Evolutionary conservation across 2,113 vertebrate genomes (phyloP), one percentile per base, ranked within the genome.

Genomic region (Coryphaenoides rupestris): DNA sequence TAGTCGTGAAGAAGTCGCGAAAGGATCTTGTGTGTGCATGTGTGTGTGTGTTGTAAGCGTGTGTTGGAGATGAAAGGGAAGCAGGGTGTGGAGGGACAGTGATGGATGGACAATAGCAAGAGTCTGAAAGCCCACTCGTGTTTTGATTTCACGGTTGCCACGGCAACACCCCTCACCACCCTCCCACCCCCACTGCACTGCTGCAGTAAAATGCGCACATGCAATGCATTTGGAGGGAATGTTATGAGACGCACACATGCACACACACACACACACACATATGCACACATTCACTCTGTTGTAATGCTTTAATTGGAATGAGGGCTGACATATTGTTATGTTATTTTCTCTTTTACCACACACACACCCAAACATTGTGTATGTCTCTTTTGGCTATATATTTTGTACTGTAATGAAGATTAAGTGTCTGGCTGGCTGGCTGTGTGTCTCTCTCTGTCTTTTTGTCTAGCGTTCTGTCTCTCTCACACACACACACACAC

Each of bases 111-210:
- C 21, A 45, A 17, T 55, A 7, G 17, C 19, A 45, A n/a, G 60
- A 15, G 58, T 78, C 74, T 70, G 78, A 69, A 67, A 68, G 66
- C 60, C 65, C 56, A 14, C 50, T 63, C 61, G 72, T 75, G 74
- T 69, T 76, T 65, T 81, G 79, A 81, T 83, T 72, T 69, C 74
- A 55, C 58, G 75, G 86, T 87, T 69, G 62, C 84, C 76, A 81
- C 63, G 72, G 84, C 68, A 85, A 86, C 81, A 77, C 65, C 69
- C 76, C 80, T 78, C 74, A 5, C 56, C 7, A 23, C 12, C 58
- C 52, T 19, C 52, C 52, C 52, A 19, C 15, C 13, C 50, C 10
- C 60, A 1, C 52, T 3, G 2, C 33, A 72, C 61, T 62, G 56
- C 50, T 50, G 0, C 17, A 66, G 59, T 28, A 66, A 33, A 52